Evolutionary conservation across 2,797 vertebrate species (phyloP).

Genomic region (Euthynnus affinis): DNA sequence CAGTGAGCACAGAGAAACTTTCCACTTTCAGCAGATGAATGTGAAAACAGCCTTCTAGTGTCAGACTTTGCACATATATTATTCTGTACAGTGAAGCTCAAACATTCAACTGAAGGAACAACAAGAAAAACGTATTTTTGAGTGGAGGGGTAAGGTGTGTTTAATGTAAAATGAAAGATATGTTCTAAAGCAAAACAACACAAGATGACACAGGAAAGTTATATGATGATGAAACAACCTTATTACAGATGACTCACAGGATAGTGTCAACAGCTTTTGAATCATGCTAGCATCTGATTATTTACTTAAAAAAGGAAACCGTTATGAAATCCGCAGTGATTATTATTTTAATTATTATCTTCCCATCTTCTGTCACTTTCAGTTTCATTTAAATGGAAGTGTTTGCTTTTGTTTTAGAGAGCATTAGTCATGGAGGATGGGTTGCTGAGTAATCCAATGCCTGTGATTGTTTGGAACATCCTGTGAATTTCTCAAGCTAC

Average conservation of each 20-base stretch:
- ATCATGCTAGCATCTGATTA: no score
- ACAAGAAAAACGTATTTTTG: no score
- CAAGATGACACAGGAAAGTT: not conserved
- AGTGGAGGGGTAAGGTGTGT: no score
- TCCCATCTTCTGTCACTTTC: not conserved
- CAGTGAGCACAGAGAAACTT: no score
- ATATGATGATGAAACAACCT: not conserved
- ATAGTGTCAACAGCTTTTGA: not conserved
- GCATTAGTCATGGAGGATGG: constrained; percentile 33
- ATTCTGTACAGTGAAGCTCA: no score
- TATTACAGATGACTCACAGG: not conserved
- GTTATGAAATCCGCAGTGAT: not conserved
- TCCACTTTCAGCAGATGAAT: no score
- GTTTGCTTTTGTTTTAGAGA: constrained; percentile 18
- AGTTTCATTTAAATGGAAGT: constrained; percentile 15
- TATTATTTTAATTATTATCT: not conserved
- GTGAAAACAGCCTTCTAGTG: no score
- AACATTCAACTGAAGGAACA: no score
- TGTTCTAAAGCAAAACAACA: not conserved
- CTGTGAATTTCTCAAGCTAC: not conserved
- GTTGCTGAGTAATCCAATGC: constrained; percentile 42
- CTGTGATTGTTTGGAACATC: constrained; percentile 2
- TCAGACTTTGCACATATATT: no score
- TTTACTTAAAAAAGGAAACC: not conserved
- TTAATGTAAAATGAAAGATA: no score